phyloP scores from a whole-genome alignment of 2,888 invertebrate genomes.

The Teleogryllus oceanicus region DNA sequence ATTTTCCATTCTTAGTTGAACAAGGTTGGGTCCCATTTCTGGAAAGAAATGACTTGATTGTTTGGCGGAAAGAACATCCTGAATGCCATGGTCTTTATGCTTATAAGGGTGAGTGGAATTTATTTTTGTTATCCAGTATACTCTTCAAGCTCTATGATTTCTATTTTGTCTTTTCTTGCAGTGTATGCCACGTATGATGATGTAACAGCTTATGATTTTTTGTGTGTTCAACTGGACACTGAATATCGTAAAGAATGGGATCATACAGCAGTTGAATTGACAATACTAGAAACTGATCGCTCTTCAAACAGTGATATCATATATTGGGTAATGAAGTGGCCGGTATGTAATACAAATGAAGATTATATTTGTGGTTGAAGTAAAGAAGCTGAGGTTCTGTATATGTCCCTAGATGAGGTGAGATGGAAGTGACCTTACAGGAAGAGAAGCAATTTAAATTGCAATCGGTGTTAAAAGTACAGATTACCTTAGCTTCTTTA shows the following conservation, averaged over 20 bases:
- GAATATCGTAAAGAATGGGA: constrained; percentile 79
- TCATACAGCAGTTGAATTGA: constrained; percentile 66
- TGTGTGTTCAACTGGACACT: constrained; percentile 77
- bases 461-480: not conserved
- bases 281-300: constrained; percentile 66
- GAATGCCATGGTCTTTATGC: constrained; percentile 65
- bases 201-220: constrained; percentile 72
- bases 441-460: too few species aligned
- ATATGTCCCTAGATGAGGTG: not conserved
- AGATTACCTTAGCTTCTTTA: not conserved
- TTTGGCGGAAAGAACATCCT: constrained; percentile 69
- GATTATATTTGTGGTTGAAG: not conserved
- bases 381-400: not conserved
- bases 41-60: constrained; percentile 71
- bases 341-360: constrained; percentile 54
- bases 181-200: constrained; percentile 80
- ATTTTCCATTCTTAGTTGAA: not conserved
- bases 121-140: not conserved
- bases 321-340: constrained; percentile 89
- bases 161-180: constrained; percentile 42
- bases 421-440: too few species aligned
- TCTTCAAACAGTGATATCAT: constrained; percentile 65
- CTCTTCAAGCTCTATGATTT: constrained; percentile 6
- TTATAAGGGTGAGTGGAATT: constrained; percentile 63
- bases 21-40: constrained; percentile 69